Percentiles rank a stretch among this genome's conserved stretches.
These are phyloP conservation scores for Gallinago media DNA, from an alignment of 2,113 vertebrate genomes.

Conservation along the genomic window DNA sequence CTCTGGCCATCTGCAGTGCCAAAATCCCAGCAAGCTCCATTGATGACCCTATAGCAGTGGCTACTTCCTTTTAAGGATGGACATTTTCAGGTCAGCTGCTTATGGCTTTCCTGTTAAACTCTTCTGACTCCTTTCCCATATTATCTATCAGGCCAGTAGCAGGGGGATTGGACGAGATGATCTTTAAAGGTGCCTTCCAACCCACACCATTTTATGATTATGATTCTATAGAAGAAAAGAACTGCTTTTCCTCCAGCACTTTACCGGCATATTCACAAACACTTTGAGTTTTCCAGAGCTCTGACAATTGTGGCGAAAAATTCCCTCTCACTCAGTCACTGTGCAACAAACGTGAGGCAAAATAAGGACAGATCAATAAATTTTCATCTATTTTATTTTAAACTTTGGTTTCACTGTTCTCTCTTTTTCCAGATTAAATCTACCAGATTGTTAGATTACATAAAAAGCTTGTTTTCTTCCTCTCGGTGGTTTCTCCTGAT, in stretches of 20 bases:
- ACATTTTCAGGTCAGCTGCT: background rate
- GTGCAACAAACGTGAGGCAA: background rate
- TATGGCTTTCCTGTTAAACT: background rate
- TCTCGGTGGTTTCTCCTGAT: background rate
- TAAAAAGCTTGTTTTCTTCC: background rate
- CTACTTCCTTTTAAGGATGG: background rate
- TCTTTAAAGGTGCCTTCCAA: background rate
- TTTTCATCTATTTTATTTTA: background rate
- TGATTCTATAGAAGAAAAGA: background rate
- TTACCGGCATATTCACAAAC: background rate
- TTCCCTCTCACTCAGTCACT: background rate
- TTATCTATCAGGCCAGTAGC: background rate
- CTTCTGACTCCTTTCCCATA: background rate
- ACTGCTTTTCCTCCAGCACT: background rate
- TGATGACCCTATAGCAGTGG: background rate
- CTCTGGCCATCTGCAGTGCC: background rate
- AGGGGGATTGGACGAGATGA: background rate
- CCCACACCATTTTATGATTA: background rate
- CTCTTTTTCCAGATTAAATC: background rate
- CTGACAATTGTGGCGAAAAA: background rate
- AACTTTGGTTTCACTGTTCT: background rate
- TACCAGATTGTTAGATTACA: background rate
- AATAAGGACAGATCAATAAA: background rate
- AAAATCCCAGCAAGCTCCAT: background rate
- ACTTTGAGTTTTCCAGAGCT: background rate